Base-by-base conservation (phyloP, 2,888 invertebrate species). In the Drosophila mettleri region DNA sequence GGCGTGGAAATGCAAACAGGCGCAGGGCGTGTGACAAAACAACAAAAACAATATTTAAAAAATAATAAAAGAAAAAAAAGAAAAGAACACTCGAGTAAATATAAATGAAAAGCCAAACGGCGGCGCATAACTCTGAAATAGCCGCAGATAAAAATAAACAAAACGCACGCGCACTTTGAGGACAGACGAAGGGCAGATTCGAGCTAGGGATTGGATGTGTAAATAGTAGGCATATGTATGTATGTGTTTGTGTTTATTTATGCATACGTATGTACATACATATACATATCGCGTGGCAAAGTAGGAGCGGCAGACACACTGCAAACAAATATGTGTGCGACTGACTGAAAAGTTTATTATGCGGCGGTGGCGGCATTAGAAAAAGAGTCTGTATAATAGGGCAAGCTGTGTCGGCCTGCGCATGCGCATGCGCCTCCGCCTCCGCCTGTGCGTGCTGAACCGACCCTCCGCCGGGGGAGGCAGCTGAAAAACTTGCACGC, bases 61-160 rank as follows among this genome's bases (percentile, higher is more conserved):
- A 49, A 14, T 36, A n/a, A n/a, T n/a, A n/a, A 8, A 12, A 31
- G 4, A 31, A 31, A 31, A 31, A 31, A 9, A 31, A 8, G 31
- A 29, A 6, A 8, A 5, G 8, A 29, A 29, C 4, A 5, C 5
- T 45, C 27, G 55, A 57, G 51, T 52, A 65, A 64, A 73, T 69
- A 58, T 69, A 58, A 58, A 71, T 65, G 69, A 80, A 83, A 78
- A 83, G 57, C 72, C 41, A 31, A 51, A 39, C 34, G 43, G 31
- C 55, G 61, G 24, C 51, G 61, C 61, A 63, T 63, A 72, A 68
- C 79, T 65, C 77, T 68, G 69, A 82, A 82, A 82, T 85, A 82
- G 83, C 80, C 69, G 51, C 72, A 55, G 69, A 57, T 76, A 76
- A 66, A 76, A 82, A 82, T 82, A 82, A 85, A 82, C 71, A 82